Conservation (phyloP, 2,113 vertebrate genomes). For the Notarius quadriscutis region DNA sequence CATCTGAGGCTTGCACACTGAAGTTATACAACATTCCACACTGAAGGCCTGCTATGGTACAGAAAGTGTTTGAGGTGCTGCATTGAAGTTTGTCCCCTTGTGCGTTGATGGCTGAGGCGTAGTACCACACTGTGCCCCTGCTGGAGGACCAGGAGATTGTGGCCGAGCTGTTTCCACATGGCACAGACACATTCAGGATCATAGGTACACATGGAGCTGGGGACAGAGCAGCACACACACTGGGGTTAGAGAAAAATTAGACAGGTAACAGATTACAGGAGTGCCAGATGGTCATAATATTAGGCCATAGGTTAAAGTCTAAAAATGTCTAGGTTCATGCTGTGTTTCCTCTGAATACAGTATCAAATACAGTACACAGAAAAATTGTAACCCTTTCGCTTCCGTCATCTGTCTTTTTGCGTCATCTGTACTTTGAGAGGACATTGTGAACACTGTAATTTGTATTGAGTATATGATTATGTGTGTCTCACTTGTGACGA, state of each 20-base stretch:
- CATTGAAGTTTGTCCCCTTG: constrained; percentile 58
- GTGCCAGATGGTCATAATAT: background rate
- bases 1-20: constrained; percentile 64
- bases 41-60: constrained; percentile 62
- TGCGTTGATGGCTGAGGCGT: constrained; percentile 48
- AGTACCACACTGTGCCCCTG: constrained; percentile 60
- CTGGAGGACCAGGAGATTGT: constrained; percentile 66
- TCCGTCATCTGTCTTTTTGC: background rate
- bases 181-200: constrained; percentile 54
- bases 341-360: background rate
- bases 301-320: background rate
- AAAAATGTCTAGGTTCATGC: background rate
- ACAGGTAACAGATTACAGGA: background rate
- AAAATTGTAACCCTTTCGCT: background rate
- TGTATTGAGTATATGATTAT: background rate
- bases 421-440: background rate
- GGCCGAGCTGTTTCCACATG: constrained; percentile 65
- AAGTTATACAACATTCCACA: constrained; percentile 73
- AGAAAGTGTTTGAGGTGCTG: constrained; percentile 51
- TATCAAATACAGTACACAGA: background rate
- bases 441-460: background rate
- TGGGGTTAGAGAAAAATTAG: background rate
- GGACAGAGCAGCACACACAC: background rate
- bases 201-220: constrained; percentile 73
- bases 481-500: constrained; percentile 62